These are phyloP conservation scores for Syngnathus scovelli DNA, from an alignment of 2,113 vertebrate species.

Conservation along the genomic window DNA sequence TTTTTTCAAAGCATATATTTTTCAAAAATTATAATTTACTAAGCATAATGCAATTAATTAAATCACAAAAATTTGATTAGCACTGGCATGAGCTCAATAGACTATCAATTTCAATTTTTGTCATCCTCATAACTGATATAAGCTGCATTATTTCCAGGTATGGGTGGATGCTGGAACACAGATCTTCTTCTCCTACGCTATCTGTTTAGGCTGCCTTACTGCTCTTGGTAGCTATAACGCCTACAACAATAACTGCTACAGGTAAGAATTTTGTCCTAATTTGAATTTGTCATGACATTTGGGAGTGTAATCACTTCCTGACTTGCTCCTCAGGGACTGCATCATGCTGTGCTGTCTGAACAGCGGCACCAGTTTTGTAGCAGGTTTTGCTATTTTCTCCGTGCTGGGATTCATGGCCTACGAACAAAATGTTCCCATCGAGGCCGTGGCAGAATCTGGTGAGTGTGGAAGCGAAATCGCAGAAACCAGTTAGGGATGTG, in stretches of 20 bases:
- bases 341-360: conserved; percentile 96
- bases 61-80: background rate
- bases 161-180: conserved; percentile 98
- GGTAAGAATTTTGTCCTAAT: conserved; percentile 61
- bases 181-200: conserved; percentile 98
- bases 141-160: conserved; percentile 69
- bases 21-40: too few species aligned
- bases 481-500: background rate
- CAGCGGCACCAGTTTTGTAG: conserved; percentile 96
- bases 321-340: conserved; percentile 81
- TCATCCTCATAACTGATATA: background rate
- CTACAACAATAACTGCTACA: conserved; percentile 98
- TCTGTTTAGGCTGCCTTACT: conserved; percentile 94
- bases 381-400: conserved; percentile 98
- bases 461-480: conserved; percentile 36
- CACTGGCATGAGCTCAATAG: background rate
- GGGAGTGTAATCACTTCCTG: conserved; percentile 7
- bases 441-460: conserved; percentile 97
- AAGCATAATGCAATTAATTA: too few species aligned
- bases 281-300: background rate
- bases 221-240: conserved; percentile 95
- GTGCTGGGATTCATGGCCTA: conserved; percentile 98
- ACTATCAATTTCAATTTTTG: background rate
- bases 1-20: too few species aligned
- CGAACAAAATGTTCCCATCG: conserved; percentile 93